Base-by-base conservation (phyloP, 2,888 invertebrate species). In the Papilio demoleus region DNA sequence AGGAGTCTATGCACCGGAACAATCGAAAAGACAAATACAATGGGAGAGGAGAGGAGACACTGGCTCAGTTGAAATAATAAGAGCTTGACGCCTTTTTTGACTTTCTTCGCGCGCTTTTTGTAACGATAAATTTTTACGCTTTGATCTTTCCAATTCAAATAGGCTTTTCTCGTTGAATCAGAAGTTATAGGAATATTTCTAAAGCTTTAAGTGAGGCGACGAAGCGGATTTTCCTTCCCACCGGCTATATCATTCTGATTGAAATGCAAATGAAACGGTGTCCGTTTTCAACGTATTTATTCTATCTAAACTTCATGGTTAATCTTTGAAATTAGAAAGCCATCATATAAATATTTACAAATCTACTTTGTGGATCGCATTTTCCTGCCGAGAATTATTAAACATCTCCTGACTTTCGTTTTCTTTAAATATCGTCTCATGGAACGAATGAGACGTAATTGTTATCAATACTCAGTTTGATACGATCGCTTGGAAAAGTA, bases 11-110 rank as follows among this genome's bases (percentile, higher is more conserved):
- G 91, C 92, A 91, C 90, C 90, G 90, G 92, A 91, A 92, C 92
- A 91, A 90, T 91, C 90, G 90, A 88, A 91, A 91, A 92, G 92
- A 92, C 92, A 92, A 92, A 92, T 88, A 92, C 88, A 92, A 88
- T 80, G 86, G 87, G 86, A 83, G 84, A 84, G 84, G 80, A 87
- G 88, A 88, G 84, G 88, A 89, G 90, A 87, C 88, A 89, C 83
- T 84, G 87, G 84, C 85, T 87, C 86, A 86, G 87, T 88, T 88
- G 84, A 91, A 92, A 91, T 92, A 92, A 92, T 92, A 92, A 92
- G 90, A 90, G 86, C 83, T 85, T 88, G 86, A 85, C 88, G 91
- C 88, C 89, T 88, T 91, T 90, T 92, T 88, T 86, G 89, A 85
- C 86, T 84, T 85, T 84, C 83, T 79, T 85, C 80, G 75, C 83